These are phyloP conservation scores for Synergus laeviventris DNA, from an alignment of 2,888 invertebrate species.

Conservation along the genomic window DNA sequence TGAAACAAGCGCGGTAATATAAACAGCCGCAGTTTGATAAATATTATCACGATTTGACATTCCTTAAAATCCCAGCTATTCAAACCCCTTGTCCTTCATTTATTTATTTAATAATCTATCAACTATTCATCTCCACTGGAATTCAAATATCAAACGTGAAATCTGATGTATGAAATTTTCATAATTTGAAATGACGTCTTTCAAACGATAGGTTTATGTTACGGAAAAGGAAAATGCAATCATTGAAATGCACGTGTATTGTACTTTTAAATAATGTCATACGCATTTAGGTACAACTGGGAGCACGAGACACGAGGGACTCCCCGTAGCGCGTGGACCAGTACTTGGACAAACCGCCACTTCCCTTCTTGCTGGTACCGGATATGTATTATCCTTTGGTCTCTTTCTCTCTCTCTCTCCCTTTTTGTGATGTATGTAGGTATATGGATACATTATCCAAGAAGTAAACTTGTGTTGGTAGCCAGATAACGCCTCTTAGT, in stretches of 20 bases:
- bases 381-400: conserved; percentile 36
- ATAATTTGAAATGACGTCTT: not conserved
- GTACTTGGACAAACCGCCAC: conserved; percentile 52
- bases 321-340: conserved; percentile 66
- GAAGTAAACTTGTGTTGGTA: conserved; percentile 43
- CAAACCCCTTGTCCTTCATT: not conserved
- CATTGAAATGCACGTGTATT: conserved; percentile 62
- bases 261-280: conserved; percentile 60
- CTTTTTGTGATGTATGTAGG: conserved; percentile 13
- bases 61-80: not conserved
- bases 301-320: conserved; percentile 67
- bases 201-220: not conserved
- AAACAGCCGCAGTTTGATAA: not conserved
- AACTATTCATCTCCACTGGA: not conserved
- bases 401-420: conserved; percentile 44
- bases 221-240: conserved; percentile 31
- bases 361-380: conserved; percentile 34
- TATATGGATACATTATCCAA: conserved; percentile 3
- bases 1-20: not conserved
- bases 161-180: not conserved
- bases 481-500: conserved; percentile 58
- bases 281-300: conserved; percentile 65
- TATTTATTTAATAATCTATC: not conserved
- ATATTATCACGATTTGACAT: not conserved
- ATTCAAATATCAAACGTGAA: not conserved